phyloP scores from a whole-genome alignment of 2,888 invertebrate species.

The Escarpia spicata region DNA sequence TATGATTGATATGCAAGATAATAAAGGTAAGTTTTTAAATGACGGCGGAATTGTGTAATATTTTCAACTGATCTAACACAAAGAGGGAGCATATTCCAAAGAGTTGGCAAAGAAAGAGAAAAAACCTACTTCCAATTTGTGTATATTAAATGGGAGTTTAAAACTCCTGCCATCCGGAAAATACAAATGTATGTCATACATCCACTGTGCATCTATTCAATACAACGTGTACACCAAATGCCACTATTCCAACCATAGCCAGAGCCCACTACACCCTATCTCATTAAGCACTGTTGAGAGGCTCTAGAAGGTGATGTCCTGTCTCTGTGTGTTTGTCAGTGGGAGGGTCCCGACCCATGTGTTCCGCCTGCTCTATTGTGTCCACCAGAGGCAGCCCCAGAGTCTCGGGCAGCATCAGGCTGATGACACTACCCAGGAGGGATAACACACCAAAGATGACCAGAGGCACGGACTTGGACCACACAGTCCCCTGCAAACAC shows the following conservation, averaged over 20 bases:
- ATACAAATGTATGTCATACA: neutral
- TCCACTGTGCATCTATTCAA: neutral
- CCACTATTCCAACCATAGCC: neutral
- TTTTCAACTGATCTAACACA: too few species aligned
- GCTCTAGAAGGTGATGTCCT: neutral
- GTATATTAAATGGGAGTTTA: too few species aligned
- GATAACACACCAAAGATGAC: constrained; percentile 33
- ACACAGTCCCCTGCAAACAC: constrained; percentile 24
- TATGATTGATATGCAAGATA: too few species aligned
- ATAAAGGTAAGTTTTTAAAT: too few species aligned
- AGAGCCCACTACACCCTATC: neutral
- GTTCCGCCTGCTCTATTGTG: constrained; percentile 36
- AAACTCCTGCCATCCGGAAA: too few species aligned
- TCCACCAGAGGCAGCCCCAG: constrained; percentile 30
- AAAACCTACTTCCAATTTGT: too few species aligned
- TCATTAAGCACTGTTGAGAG: neutral
- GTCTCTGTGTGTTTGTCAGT: neutral
- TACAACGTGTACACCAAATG: neutral
- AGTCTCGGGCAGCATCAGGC: constrained; percentile 36
- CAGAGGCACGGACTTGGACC: constrained; percentile 28
- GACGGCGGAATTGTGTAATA: too few species aligned
- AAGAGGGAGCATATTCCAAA: too few species aligned
- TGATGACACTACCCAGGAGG: constrained; percentile 30
- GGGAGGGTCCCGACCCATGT: neutral
- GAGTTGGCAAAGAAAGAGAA: too few species aligned